Base-by-base conservation (phyloP, 1,140 invertebrate genomes). In the Fopius arisanus region DNA sequence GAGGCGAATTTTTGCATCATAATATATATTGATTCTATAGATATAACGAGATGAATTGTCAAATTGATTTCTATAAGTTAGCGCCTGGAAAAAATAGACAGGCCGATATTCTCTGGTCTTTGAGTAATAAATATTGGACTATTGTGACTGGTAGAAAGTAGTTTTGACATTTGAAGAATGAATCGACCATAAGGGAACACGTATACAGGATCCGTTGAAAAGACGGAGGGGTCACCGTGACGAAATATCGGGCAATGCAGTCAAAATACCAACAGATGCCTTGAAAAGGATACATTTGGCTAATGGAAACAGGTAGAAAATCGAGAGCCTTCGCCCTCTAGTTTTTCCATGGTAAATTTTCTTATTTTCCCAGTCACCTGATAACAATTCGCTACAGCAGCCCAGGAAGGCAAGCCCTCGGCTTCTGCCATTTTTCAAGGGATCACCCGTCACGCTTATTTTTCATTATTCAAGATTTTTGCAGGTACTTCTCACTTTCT, bases 311-410 rank as follows among this genome's bases (percentile, higher is more conserved):
- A 48, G 29, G 67, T 43, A 43, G 26, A 41, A 21, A 19, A 37
- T 19, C 54, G 3, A 12, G 21, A 6, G 19, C 54, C 23, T 23
- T 23, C 21, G 5, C 23, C 21, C 41, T 48, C n/a, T 14, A 51
- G n/a, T 59, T 59, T 59, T 59, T 68, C 54, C 41, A 68, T 26
- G 70, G 73, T 76, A 70, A 59, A 26, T 68, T 51, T 62, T 73
- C 28, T 23, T 41, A 72, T 74, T 70, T 31, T 70, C 67, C 65
- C 29, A 63, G 67, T 48, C 59, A 66, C 48, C 33, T 79, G 78
- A 85, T 85, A 82, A 80, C 77, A 77, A 83, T 82, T 72, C 75
- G 65, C 26, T 51, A 19, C 72, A 41, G 19, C 3, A 41, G 19
- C 3, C 23, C 10, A 51, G 19, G 76, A 76, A 84, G 84, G 84